A percentile compares a stretch with the other conserved stretches of the same genome.
These are phyloP conservation scores for Triops longicaudatus DNA, from an alignment of 1,140 invertebrate species.

Conservation along the genomic window DNA sequence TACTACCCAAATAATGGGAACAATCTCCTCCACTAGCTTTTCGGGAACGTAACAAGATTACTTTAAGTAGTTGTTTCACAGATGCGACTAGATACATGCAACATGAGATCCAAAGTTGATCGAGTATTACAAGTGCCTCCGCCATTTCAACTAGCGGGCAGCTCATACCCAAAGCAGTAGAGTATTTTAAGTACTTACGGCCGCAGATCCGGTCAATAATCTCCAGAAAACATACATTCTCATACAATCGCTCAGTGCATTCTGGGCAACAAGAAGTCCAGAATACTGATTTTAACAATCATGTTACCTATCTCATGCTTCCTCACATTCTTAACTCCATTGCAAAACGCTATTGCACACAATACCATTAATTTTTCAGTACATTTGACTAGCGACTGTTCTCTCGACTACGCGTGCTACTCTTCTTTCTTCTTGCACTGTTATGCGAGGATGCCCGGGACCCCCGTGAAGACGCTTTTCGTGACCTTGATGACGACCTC, in stretches of 20 bases:
- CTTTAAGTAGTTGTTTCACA: background rate
- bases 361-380: background rate
- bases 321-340: background rate
- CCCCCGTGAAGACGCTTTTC: background rate
- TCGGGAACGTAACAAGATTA: background rate
- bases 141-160: background rate
- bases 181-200: constrained; percentile 5
- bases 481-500: background rate
- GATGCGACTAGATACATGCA: background rate
- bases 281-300: background rate
- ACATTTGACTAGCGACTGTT: background rate
- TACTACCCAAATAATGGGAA: background rate
- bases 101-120: background rate
- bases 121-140: background rate
- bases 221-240: background rate
- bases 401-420: background rate
- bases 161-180: background rate
- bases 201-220: background rate
- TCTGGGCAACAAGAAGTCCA: background rate
- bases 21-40: background rate
- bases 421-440: constrained; percentile 2
- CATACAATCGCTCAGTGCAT: background rate
- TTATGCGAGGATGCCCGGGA: background rate
- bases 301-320: background rate
- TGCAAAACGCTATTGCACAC: background rate